phyloP scores from a whole-genome alignment of 1,140 invertebrate species.

The Aphidius ervi region DNA sequence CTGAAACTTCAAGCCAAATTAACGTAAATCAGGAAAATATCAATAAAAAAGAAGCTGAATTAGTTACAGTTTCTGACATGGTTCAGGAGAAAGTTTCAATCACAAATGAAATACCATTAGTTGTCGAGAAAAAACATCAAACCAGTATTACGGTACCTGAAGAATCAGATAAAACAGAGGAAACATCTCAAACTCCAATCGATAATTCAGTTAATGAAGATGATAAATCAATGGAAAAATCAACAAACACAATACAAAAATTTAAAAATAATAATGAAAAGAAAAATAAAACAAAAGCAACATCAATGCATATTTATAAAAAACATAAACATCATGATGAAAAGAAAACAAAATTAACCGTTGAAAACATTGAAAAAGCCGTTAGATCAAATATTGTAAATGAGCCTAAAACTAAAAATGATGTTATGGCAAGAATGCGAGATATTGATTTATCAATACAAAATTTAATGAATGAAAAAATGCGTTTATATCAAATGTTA shows the following conservation, averaged over 20 bases:
- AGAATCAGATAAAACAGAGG: not conserved
- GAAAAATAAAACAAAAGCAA: slow-evolving; percentile 5
- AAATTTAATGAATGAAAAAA: slow-evolving; percentile 44
- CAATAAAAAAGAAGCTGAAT: too few relatives aligned
- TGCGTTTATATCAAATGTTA: slow-evolving; percentile 42
- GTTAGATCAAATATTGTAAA: slow-evolving; percentile 14
- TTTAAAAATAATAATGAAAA: not conserved
- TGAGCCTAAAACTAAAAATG: slow-evolving; percentile 23
- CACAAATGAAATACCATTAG: too few relatives aligned
- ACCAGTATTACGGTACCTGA: not conserved
- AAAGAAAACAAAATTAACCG: slow-evolving; percentile 16
- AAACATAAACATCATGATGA: slow-evolving; percentile 17
- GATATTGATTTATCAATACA: slow-evolving; percentile 49
- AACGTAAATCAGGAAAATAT: too few relatives aligned
- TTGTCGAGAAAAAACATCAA: too few relatives aligned
- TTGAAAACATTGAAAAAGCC: slow-evolving; percentile 20
- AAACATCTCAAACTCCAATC: not conserved
- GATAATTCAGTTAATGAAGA: not conserved
- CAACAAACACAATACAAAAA: slow-evolving; percentile 12
- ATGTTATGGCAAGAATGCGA: slow-evolving; percentile 43
- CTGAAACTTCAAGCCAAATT: too few relatives aligned
- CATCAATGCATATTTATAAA: not conserved
- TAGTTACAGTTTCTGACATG: too few relatives aligned
- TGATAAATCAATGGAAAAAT: not conserved
- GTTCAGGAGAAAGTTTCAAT: too few relatives aligned